Conservation (phyloP, 2,888 invertebrate genomes). For the Acronicta aceris region DNA sequence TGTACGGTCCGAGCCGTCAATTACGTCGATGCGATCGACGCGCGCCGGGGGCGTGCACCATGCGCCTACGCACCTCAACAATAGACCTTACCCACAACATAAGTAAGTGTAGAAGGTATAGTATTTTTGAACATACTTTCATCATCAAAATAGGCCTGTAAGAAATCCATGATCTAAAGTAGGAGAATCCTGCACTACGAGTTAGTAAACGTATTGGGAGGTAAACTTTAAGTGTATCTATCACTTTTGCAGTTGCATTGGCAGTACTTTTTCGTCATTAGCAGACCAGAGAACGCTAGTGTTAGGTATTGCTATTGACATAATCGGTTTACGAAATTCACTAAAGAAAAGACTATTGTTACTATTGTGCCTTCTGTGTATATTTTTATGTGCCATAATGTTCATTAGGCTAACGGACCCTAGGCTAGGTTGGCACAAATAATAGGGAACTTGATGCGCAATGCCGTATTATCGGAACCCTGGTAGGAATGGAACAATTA, state of each 20-base stretch:
- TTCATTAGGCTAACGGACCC: conserved; percentile 45
- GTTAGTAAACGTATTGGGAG: no score
- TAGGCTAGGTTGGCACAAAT: conserved; percentile 25
- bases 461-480: conserved; percentile 11
- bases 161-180: no score
- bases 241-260: no score
- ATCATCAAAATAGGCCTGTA: no score
- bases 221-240: no score
- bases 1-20: conserved; percentile 42
- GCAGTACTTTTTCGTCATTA: no score
- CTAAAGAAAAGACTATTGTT: neutral
- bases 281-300: no score
- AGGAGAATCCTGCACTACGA: no score
- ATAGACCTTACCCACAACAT: conserved; percentile 16
- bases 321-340: no score
- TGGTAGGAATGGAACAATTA: neutral
- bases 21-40: conserved; percentile 42
- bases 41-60: conserved; percentile 33
- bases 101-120: conserved; percentile 23
- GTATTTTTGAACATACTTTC: neutral
- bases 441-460: conserved; percentile 20
- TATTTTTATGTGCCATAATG: neutral
- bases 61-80: conserved; percentile 50
- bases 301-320: no score
- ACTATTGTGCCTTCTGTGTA: conserved; percentile 13